Evolutionary conservation across 1,140 invertebrate species (phyloP).

Genomic region (Laupala kohalensis): DNA sequence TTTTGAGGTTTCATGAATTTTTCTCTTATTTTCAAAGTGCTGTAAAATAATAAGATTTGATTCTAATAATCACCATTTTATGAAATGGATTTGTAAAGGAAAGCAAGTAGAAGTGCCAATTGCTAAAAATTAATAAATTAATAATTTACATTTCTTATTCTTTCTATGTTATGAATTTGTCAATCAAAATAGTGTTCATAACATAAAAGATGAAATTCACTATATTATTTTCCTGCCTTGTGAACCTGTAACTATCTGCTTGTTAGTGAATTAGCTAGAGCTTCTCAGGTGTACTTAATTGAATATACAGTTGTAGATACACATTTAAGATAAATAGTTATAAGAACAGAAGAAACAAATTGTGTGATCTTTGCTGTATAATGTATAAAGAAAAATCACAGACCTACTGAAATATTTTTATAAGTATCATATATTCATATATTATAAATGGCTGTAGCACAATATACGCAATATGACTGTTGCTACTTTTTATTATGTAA

Average conservation of each 20-base stretch:
- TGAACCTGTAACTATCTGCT: background rate
- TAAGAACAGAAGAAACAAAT: background rate
- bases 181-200: background rate
- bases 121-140: background rate
- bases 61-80: too few species aligned
- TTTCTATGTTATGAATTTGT: too few species aligned
- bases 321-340: background rate
- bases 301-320: background rate
- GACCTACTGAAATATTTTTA: background rate
- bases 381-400: background rate
- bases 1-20: background rate
- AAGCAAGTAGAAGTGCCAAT: background rate
- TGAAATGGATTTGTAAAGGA: background rate
- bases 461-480: background rate
- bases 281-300: background rate
- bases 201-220: background rate
- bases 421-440: background rate
- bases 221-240: background rate
- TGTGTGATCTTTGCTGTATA: background rate
- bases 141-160: background rate
- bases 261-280: background rate
- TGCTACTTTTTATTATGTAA: background rate
- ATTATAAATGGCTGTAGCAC: background rate
- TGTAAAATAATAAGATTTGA: too few species aligned
- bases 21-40: background rate